Conservation (phyloP, 2,888 invertebrate genomes). For the Hypomecis punctinalis region DNA sequence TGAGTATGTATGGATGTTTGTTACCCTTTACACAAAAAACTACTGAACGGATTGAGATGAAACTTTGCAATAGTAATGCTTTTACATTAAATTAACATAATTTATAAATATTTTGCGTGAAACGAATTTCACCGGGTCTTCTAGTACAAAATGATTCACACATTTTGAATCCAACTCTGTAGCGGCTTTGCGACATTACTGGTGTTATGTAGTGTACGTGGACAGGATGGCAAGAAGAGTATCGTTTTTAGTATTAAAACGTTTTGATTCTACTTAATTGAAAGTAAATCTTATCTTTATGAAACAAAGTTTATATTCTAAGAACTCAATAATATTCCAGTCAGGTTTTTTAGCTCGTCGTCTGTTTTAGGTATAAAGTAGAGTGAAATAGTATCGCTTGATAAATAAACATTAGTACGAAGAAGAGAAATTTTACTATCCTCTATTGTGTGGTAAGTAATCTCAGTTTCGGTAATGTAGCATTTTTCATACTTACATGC, state of each 20-base stretch:
- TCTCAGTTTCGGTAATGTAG: constrained; percentile 37
- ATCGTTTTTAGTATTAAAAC: neutral
- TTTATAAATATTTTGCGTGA: no score
- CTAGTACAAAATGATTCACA: no score
- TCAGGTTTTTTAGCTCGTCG: no score
- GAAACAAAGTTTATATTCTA: neutral
- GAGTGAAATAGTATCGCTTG: neutral
- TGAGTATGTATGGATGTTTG: no score
- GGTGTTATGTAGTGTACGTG: constrained; percentile 7
- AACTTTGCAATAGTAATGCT: no score
- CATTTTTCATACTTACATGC: constrained; percentile 30
- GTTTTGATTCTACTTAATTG: no score
- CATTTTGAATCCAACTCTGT: no score
- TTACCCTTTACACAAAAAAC: no score
- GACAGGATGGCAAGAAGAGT: constrained; percentile 14
- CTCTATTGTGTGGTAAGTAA: constrained; percentile 8
- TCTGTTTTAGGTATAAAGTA: no score
- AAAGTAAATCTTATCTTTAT: neutral
- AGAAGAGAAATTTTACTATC: neutral
- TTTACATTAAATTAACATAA: no score
- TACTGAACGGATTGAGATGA: no score
- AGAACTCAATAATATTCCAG: neutral
- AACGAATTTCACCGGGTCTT: no score
- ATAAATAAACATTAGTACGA: neutral
- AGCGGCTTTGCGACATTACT: constrained; percentile 54